Percentiles rank a stretch among this genome's conserved stretches.
These are phyloP conservation scores for Lordiphosa fenestrarum DNA, from an alignment of 2,888 invertebrate species.

Conservation along the genomic window DNA sequence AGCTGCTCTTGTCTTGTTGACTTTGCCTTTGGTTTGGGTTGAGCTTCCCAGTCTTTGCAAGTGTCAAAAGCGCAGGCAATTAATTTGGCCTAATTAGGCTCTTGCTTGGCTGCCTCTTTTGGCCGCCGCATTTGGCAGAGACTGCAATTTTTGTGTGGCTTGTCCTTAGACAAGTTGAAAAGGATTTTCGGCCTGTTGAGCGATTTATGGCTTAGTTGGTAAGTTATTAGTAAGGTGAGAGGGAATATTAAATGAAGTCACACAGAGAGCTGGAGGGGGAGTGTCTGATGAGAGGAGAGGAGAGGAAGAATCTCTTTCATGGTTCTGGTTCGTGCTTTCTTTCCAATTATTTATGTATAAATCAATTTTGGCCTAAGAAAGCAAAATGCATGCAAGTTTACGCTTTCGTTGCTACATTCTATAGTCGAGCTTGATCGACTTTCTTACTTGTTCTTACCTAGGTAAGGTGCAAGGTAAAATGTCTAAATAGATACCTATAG, in stretches of 20 bases:
- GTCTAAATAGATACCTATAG: too few relatives aligned
- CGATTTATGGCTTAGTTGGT: conserved; percentile 62
- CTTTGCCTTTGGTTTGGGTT: conserved; percentile 28
- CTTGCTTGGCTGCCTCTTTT: conserved; percentile 53
- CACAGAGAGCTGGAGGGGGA: too few relatives aligned
- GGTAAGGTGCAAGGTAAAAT: too few relatives aligned
- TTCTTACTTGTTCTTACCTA: too few relatives aligned
- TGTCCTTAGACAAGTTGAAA: conserved; percentile 39
- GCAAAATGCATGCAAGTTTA: too few relatives aligned
- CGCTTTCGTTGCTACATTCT: too few relatives aligned
- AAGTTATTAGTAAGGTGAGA: conserved; percentile 2
- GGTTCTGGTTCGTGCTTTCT: too few relatives aligned
- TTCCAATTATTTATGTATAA: not conserved
- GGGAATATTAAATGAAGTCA: not conserved
- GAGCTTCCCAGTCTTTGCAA: conserved; percentile 51
- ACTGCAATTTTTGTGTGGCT: conserved; percentile 66
- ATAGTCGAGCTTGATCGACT: too few relatives aligned
- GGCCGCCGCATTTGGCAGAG: conserved; percentile 21
- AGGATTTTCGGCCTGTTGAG: conserved; percentile 57
- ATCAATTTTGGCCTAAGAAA: too few relatives aligned
- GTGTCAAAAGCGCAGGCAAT: conserved; percentile 73
- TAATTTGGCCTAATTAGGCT: conserved; percentile 71
- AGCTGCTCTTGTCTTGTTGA: conserved; percentile 54
- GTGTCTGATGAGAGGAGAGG: too few relatives aligned
- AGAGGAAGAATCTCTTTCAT: too few relatives aligned